Evolutionary conservation across 2,888 invertebrate genomes (phyloP).

Genomic region (Zygothrica quintamaculata): DNA sequence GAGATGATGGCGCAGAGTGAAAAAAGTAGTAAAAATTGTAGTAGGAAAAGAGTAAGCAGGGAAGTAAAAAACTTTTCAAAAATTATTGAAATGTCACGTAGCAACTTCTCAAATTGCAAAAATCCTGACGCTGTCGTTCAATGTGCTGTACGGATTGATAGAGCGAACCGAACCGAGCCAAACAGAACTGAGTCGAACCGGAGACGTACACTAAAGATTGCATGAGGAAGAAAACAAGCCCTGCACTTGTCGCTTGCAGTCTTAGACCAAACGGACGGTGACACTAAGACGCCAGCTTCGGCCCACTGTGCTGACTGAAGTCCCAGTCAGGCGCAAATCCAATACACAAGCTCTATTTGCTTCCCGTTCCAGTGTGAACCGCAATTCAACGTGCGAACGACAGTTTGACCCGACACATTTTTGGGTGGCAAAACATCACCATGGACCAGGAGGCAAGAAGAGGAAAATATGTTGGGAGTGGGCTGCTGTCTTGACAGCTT

Average conservation of each 20-base stretch:
- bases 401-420: constrained; percentile 74
- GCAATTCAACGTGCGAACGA: constrained; percentile 79
- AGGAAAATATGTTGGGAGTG: constrained; percentile 5
- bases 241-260: constrained; percentile 61
- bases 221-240: constrained; percentile 12
- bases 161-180: constrained; percentile 64
- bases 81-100: constrained; percentile 84
- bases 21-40: constrained; percentile 39
- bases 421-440: constrained; percentile 65
- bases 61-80: constrained; percentile 82
- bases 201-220: constrained; percentile 35
- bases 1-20: constrained; percentile 47
- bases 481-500: constrained; percentile 38
- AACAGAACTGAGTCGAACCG: constrained; percentile 30
- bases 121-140: constrained; percentile 84
- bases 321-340: constrained; percentile 59
- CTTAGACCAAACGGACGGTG: constrained; percentile 57
- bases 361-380: constrained; percentile 46
- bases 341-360: constrained; percentile 61
- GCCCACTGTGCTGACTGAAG: constrained; percentile 11
- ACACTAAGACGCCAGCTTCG: constrained; percentile 75
- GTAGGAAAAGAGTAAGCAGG: constrained; percentile 15
- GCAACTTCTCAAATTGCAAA: constrained; percentile 84
- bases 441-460: constrained; percentile 21
- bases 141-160: constrained; percentile 83